Percentiles rank a stretch among this genome's conserved stretches.
phyloP scores from a whole-genome alignment of 2,113 vertebrate genomes.

The Mugil cephalus region DNA sequence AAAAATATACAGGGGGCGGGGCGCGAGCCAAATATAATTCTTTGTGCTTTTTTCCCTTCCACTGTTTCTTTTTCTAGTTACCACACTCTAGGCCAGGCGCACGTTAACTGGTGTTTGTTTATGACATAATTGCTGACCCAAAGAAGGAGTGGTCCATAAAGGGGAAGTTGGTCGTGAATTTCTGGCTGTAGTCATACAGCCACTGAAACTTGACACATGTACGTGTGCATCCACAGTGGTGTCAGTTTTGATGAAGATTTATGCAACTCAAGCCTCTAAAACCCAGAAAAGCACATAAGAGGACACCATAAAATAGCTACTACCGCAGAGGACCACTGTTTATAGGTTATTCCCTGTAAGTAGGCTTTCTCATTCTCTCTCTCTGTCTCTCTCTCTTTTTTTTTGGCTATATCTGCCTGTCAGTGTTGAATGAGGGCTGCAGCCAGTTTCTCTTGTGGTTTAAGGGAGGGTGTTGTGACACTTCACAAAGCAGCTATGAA shows the following conservation, averaged over 20 bases:
- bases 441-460: slow-evolving; percentile 51
- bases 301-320: not conserved
- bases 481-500: slow-evolving; percentile 48
- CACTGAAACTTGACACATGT: slow-evolving; percentile 10
- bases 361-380: not conserved
- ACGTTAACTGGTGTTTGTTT: slow-evolving; percentile 19
- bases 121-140: slow-evolving; percentile 46
- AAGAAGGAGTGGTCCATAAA: slow-evolving; percentile 41
- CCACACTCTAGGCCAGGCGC: not conserved
- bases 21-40: too few relatives aligned
- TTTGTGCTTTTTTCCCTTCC: not conserved
- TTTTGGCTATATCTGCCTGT: slow-evolving; percentile 8
- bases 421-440: slow-evolving; percentile 17
- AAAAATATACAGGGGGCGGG: too few relatives aligned
- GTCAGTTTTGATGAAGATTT: not conserved
- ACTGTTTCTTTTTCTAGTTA: not conserved
- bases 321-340: not conserved
- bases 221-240: not conserved
- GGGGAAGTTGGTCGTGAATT: slow-evolving; percentile 52
- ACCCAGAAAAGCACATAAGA: not conserved
- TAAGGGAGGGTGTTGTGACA: slow-evolving; percentile 58
- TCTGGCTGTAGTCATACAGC: slow-evolving; percentile 9
- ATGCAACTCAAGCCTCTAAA: not conserved
- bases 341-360: not conserved
- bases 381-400: not conserved